Evolutionary conservation across 2,888 invertebrate species (phyloP), one percentile per base, ranked within the genome.

Genomic region (Acleris literana): DNA sequence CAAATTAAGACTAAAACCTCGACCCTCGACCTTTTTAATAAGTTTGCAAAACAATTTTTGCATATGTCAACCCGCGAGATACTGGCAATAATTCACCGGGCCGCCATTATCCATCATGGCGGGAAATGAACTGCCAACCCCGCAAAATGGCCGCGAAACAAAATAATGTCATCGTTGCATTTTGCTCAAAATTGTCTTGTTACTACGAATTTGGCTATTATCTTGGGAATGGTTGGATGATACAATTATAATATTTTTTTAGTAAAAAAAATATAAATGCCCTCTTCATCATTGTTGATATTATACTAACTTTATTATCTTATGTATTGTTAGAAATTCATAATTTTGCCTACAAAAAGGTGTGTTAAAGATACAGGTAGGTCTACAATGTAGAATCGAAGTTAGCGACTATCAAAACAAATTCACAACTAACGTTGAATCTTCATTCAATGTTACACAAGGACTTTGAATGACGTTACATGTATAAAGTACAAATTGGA

Each of bases 21-120:
- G 69, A 72, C 70, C 72, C 69, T 70, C 82, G 82, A 87, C 87
- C 88, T 87, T 84, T 84, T 82, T 88, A 84, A 88, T 89, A 84
- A 88, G 84, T 88, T 88, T 80, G 79, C 86, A 81, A 90, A 87
- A 90, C 90, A 91, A 88, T 91, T 92, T 92, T 92, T 92, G 92
- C 92, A 92, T 92, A 89, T 89, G 92, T 89, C 92, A 90, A 89
- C 87, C 79, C 81, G 70, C 71, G 74, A 72, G 85, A 80, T 76
- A 74, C 78, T 79, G 80, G 87, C 87, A 82, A 91, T 92, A 88
- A 85, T 82, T 92, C 88, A 90, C 76, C 76, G 75, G 63, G 73
- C 70, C 81, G 80, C 80, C 79, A 83, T 83, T 77, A 92, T 92
- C 89, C 84, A 89, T 92, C 92, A 91, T 90, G 89, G 87, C 83